Conservation (phyloP, 1,140 invertebrate species). For the Bombus superbus region DNA sequence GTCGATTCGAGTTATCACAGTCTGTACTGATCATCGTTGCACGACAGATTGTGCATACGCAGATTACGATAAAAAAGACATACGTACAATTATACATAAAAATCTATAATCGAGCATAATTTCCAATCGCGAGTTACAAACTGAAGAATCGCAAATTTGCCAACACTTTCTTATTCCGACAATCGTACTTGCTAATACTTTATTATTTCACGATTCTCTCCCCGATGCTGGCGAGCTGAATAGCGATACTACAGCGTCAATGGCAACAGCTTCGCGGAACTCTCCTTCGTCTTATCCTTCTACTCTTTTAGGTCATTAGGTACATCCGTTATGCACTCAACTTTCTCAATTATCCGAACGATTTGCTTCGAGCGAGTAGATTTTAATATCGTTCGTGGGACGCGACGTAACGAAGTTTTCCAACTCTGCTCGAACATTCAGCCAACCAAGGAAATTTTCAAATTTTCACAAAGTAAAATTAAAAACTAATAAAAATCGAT, state of each 20-base stretch:
- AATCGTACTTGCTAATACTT: no score
- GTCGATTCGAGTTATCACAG: no score
- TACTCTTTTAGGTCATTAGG: neutral
- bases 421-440: neutral
- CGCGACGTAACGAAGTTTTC: neutral
- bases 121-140: no score
- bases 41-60: no score
- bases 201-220: neutral
- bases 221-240: neutral
- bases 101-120: no score
- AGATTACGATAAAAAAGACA: no score
- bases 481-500: neutral
- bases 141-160: no score
- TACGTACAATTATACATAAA: no score
- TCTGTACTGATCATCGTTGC: no score
- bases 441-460: neutral
- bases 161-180: no score
- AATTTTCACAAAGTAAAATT: neutral
- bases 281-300: neutral
- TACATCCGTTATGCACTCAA: neutral
- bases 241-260: no score
- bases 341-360: conserved; percentile 21
- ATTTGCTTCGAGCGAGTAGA: neutral
- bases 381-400: neutral
- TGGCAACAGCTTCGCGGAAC: neutral